Base-by-base conservation (phyloP, 2,888 invertebrate species). In the Cordilura impudica region DNA sequence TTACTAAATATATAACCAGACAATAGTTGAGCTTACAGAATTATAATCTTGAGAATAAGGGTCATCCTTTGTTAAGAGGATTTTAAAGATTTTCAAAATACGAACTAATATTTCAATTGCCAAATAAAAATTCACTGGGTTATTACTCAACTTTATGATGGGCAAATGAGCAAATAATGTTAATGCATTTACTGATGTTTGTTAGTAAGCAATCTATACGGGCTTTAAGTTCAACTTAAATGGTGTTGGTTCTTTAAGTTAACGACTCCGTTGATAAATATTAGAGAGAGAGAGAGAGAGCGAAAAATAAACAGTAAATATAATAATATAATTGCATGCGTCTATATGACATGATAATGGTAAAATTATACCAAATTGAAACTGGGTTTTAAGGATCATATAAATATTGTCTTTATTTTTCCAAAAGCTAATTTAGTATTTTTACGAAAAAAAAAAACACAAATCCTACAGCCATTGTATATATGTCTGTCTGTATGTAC, bases 261-360 rank as follows among this genome's bases (percentile, higher is more conserved):
- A 76, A 82, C 73, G 81, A 76, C 72, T 71, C 70, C 81, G 77
- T 78, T 81, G 81, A 78, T 83, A 82, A 75, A 83, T 83, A 82
- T 82, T 81, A 82, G 76, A 83, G 81, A 74, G n/a, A n/a, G n/a
- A n/a, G n/a, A n/a, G n/a, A n/a, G n/a, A n/a, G n/a, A n/a, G n/a
- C n/a, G n/a, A n/a, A n/a, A n/a, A n/a, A n/a, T n/a, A n/a, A n/a
- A n/a, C n/a, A n/a, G n/a, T n/a, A n/a, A n/a, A n/a, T n/a, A n/a
- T n/a, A n/a, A n/a, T n/a, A n/a, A n/a, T n/a, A n/a, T 31, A 10
- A 31, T 31, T 8, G 1, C 31, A 31, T 31, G 12, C 53, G 53
- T 56, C 47, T 66, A 61, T 54, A 49, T 49, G n/a, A 70, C 66
- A 56, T 61, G 26, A 56, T 26, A 70, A 54, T 58, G 71, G 60